Evolutionary conservation across 2,113 vertebrate genomes (phyloP).

Genomic region (Bucco capensis): DNA sequence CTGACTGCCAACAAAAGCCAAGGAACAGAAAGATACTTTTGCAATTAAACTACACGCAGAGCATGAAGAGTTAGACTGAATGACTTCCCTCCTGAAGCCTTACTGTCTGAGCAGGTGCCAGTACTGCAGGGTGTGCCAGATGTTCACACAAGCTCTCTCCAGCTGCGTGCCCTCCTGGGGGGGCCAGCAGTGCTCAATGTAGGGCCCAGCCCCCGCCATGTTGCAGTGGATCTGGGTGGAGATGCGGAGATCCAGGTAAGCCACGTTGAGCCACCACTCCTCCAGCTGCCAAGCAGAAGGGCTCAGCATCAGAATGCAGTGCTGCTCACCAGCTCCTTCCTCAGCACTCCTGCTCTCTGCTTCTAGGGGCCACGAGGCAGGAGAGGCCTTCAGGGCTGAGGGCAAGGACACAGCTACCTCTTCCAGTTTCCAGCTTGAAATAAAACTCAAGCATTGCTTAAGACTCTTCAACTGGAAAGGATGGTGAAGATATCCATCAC

Average conservation of each 20-base stretch:
- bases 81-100: slow-evolving; percentile 20
- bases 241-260: slow-evolving; percentile 88
- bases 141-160: slow-evolving; percentile 80
- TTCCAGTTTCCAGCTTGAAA: background rate
- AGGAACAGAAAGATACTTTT: background rate
- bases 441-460: background rate
- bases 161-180: slow-evolving; percentile 82
- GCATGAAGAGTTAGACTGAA: background rate
- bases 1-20: background rate
- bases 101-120: slow-evolving; percentile 91
- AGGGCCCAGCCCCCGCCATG: slow-evolving; percentile 82
- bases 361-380: too few species aligned
- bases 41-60: background rate
- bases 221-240: slow-evolving; percentile 90
- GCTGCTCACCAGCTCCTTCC: too few species aligned
- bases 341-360: too few species aligned
- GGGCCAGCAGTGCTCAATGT: slow-evolving; percentile 90
- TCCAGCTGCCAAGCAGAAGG: slow-evolving; percentile 82
- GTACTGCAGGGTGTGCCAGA: slow-evolving; percentile 86
- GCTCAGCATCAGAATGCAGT: background rate
- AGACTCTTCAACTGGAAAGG: background rate
- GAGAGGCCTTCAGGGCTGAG: background rate
- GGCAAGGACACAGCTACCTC: background rate
- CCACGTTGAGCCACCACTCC: slow-evolving; percentile 92
- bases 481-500: background rate